A percentile compares a stretch with the other conserved stretches of the same genome.
Evolutionary conservation across 1,140 invertebrate genomes (phyloP).

Genomic region (Danaus melanippus): DNA sequence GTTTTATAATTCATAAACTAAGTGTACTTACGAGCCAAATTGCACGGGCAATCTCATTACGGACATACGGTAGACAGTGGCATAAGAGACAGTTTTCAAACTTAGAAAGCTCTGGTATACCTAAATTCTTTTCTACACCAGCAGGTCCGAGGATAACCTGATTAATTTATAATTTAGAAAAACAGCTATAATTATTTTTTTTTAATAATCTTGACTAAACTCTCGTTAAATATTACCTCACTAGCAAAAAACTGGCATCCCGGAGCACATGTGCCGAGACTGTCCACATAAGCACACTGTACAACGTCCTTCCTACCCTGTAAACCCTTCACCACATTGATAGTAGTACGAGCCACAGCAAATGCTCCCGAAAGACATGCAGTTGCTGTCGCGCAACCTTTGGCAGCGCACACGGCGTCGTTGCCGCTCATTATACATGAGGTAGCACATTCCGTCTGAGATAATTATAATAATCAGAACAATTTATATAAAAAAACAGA

Average conservation of each 20-base stretch:
- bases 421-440: constrained; percentile 57
- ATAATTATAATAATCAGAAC: constrained; percentile 1
- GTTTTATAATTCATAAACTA: too few species aligned
- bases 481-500: constrained; percentile 3
- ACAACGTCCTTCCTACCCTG: constrained; percentile 63
- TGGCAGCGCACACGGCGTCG: constrained; percentile 44
- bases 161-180: constrained; percentile 11
- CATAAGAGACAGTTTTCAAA: constrained; percentile 72
- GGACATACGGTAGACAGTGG: constrained; percentile 63
- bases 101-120: constrained; percentile 70
- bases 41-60: constrained; percentile 69
- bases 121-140: constrained; percentile 72
- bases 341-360: constrained; percentile 73
- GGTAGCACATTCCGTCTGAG: constrained; percentile 54
- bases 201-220: neutral
- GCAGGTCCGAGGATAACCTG: constrained; percentile 51
- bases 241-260: constrained; percentile 56
- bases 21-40: constrained; percentile 52
- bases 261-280: constrained; percentile 45
- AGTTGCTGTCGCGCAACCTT: constrained; percentile 40
- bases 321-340: constrained; percentile 72
- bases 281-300: constrained; percentile 73
- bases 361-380: constrained; percentile 70
- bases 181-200: too few species aligned
- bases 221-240: constrained; percentile 31